These are phyloP conservation scores for Calidris pygmaea DNA, from an alignment of 2,113 vertebrate species.

Conservation along the genomic window DNA sequence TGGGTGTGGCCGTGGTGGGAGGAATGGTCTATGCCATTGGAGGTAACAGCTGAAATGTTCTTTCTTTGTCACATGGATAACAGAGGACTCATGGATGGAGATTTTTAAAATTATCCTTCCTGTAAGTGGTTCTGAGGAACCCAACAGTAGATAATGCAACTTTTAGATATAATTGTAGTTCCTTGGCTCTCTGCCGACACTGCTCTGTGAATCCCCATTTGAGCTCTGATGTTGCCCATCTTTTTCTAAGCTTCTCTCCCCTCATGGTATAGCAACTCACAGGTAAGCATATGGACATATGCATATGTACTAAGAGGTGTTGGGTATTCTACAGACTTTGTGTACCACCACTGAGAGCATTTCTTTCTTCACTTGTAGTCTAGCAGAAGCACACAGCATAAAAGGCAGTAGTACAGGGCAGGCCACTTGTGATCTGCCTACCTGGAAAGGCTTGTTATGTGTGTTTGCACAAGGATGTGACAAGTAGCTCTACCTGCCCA, in stretches of 20 bases:
- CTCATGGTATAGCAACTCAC: not conserved
- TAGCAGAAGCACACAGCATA: not conserved
- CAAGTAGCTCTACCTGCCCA: not conserved
- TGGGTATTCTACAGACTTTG: not conserved
- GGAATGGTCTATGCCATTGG: constrained; percentile 97
- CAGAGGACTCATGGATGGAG: not conserved
- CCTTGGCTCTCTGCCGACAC: not conserved
- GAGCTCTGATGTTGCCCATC: not conserved
- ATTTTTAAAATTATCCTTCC: not conserved
- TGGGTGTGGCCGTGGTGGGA: constrained; percentile 91
- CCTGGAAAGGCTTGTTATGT: not conserved
- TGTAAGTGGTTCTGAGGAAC: not conserved
- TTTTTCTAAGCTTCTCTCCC: not conserved
- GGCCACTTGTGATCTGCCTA: not conserved
- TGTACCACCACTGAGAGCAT: not conserved
- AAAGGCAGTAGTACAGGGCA: not conserved
- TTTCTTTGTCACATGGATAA: not conserved
- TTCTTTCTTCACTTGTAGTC: not conserved
- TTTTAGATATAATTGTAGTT: not conserved
- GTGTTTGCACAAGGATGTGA: not conserved
- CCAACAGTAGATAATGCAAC: not conserved
- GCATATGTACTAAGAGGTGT: not conserved
- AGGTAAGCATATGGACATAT: not conserved
- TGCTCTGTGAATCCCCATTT: not conserved
- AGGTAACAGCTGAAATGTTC: constrained; percentile 77